Evolutionary conservation across 2,797 vertebrate species (phyloP).

Genomic region (Gymnoscopelus braueri): DNA sequence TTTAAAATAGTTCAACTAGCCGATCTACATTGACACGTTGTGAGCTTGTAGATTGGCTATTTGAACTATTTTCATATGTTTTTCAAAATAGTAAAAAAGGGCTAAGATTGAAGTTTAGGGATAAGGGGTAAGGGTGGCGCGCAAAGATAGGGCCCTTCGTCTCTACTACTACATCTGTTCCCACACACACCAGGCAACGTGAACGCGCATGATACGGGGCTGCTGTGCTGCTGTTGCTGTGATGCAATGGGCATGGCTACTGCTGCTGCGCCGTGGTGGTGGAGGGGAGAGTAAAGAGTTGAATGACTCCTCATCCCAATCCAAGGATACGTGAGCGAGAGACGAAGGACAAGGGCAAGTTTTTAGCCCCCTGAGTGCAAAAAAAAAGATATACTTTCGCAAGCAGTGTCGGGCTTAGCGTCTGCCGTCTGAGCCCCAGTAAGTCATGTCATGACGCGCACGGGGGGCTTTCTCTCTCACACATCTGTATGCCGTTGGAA

Average conservation of each 20-base stretch:
- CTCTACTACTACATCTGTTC: conserved; percentile 1
- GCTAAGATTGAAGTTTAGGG: no score
- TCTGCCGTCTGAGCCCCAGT: conserved; percentile 58
- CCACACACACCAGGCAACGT: conserved; percentile 25
- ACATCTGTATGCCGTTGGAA: conserved; percentile 76
- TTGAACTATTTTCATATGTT: no score
- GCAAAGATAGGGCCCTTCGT: background rate
- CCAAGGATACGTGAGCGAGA: conserved; percentile 40
- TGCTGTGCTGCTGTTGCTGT: conserved; percentile 80
- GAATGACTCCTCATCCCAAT: conserved; percentile 74
- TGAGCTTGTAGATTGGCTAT: no score
- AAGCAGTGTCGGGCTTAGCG: conserved; percentile 32
- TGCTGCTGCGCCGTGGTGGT: conserved; percentile 65
- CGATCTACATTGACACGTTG: no score
- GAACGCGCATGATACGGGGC: conserved; percentile 65
- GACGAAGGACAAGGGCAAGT: conserved; percentile 22
- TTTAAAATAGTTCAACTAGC: no score
- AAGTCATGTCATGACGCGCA: conserved; percentile 71
- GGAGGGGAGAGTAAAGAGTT: conserved; percentile 68
- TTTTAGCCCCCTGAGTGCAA: conserved; percentile 10
- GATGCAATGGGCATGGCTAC: conserved; percentile 82
- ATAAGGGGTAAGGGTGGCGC: no score
- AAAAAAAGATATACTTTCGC: conserved; percentile 31
- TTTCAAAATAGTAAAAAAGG: no score
- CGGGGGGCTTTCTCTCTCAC: conserved; percentile 57